Evolutionary conservation across 2,888 invertebrate genomes (phyloP), one percentile per base, ranked within the genome.

Genomic region (Callyntrura sp.): DNA sequence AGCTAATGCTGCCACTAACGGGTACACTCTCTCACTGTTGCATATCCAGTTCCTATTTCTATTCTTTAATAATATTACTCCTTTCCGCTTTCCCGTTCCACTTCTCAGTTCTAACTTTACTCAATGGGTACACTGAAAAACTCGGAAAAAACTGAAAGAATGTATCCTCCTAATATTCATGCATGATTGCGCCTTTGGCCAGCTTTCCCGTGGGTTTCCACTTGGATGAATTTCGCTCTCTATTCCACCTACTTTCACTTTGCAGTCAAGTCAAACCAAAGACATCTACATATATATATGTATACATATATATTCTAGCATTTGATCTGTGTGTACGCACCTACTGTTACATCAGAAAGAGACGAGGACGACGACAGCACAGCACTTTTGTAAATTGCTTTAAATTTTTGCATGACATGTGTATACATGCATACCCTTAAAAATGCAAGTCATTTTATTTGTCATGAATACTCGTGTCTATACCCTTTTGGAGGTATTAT

Each of bases 101-200:
- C 14, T 25, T 9, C 23, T 4, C 17, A 35, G 35, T 35, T 35
- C 35, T 6, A 2, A 60, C 60, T 9, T 25, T 78, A 48, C 60
- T n/a, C 17, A 25, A n/a, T 79, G 43, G 51, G 8, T n/a, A 20
- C 70, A 70, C 25, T 23, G 60, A 43, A 60, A 48, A n/a, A 25
- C 12, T 6, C 35, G 0, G 17, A 68, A 76, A 51, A 25, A 23
- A n/a, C n/a, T n/a, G 35, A 68, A 76, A 76, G 73, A 76, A 76
- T 51, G 51, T 51, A 48, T 76, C 48, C 25, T 23, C 62, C 12
- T 86, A 23, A 28, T 20, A 55, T 51, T 84, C 84, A 78, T 84
- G 82, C 88, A 88, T 84, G 84, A 88, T 84, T 83, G 88, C 84
- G 28, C 85, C 79, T 79, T 89, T 79, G 85, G 89, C 89, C 85